Percentiles rank a stretch among this genome's conserved stretches.
phyloP scores from a whole-genome alignment of 2,113 vertebrate species.

The Myodes glareolus region DNA sequence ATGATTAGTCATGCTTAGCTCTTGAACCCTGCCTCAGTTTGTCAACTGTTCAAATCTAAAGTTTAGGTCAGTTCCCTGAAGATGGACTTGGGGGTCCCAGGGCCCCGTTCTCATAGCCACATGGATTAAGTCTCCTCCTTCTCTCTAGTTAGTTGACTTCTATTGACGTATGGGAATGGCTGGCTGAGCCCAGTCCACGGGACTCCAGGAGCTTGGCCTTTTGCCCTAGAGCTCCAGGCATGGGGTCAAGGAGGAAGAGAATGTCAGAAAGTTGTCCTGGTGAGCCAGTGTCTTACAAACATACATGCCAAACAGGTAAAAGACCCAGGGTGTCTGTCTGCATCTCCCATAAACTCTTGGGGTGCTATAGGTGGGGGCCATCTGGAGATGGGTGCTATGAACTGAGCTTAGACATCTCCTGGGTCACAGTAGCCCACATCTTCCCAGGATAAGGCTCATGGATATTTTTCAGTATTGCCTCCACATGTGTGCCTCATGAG shows the following conservation, averaged over 20 bases:
- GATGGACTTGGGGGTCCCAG: not conserved
- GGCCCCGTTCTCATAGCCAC: not conserved
- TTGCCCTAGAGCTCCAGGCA: not conserved
- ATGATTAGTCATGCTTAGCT: not conserved
- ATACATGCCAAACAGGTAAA: not conserved
- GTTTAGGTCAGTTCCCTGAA: not conserved
- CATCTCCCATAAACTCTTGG: not conserved
- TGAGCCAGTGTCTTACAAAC: not conserved
- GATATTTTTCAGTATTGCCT: not conserved
- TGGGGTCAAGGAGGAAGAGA: too few species aligned
- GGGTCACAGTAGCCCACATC: not conserved
- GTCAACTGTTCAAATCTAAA: not conserved
- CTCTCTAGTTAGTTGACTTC: not conserved
- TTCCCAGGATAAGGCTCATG: not conserved
- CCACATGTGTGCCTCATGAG: not conserved
- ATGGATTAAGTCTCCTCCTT: not conserved
- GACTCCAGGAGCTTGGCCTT: not conserved
- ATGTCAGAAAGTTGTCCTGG: not conserved
- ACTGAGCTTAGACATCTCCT: not conserved
- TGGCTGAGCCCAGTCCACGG: not conserved
- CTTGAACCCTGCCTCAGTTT: not conserved
- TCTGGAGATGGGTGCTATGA: not conserved
- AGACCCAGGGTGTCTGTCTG: not conserved
- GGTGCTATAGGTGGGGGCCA: not conserved
- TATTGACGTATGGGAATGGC: not conserved